Evolutionary conservation across 2,888 invertebrate genomes (phyloP).

Genomic region (Erebia ligea): DNA sequence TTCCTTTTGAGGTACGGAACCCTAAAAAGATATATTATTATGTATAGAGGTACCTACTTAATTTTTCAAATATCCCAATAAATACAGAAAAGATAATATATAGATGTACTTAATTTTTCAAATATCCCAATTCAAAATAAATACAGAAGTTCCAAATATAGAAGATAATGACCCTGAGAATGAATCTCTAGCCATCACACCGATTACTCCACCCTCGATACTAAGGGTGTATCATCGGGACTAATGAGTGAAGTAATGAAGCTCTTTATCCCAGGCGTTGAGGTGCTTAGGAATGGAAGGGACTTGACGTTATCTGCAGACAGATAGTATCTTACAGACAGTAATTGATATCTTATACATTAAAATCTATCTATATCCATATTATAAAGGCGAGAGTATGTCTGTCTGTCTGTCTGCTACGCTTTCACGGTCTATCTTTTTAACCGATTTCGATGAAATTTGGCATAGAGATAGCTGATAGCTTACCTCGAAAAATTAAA

Average conservation of each 20-base stretch:
- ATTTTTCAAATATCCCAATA: too few relatives aligned
- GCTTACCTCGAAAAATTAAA: too few relatives aligned
- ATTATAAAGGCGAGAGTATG: too few relatives aligned
- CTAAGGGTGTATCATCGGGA: constrained; percentile 38
- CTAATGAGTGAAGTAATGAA: constrained; percentile 57
- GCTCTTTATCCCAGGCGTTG: constrained; percentile 48
- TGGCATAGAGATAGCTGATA: too few relatives aligned
- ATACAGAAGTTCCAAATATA: constrained; percentile 14
- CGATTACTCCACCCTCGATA: constrained; percentile 30
- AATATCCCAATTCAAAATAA: not conserved
- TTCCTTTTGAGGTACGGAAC: too few relatives aligned
- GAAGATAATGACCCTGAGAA: constrained; percentile 14
- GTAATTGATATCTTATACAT: not conserved
- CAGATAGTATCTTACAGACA: not conserved
- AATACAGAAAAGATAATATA: too few relatives aligned
- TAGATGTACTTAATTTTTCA: not conserved
- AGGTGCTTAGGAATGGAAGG: constrained; percentile 36
- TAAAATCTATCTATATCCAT: not conserved
- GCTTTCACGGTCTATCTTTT: too few relatives aligned
- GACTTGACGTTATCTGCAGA: constrained; percentile 41
- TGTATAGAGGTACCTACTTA: too few relatives aligned
- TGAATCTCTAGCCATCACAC: constrained; percentile 22
- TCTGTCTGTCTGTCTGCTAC: too few relatives aligned
- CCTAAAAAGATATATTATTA: too few relatives aligned
- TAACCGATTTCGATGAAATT: too few relatives aligned